A percentile compares a stretch with the other conserved stretches of the same genome.
Evolutionary conservation across 2,888 invertebrate species (phyloP).

Genomic region (Lochmaea capreae): DNA sequence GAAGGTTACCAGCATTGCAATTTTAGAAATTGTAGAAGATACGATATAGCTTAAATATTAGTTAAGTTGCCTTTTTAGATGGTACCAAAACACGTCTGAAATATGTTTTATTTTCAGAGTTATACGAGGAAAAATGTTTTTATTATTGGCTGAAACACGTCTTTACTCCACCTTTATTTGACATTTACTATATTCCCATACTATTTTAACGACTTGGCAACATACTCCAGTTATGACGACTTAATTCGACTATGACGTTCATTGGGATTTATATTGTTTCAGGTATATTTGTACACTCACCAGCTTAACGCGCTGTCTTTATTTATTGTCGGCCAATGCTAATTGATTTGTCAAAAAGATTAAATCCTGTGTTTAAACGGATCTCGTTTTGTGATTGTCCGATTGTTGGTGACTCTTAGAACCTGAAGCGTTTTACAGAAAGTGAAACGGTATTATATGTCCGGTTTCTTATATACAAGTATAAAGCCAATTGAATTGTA

Average conservation of each 20-base stretch:
- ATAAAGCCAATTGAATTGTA: neutral
- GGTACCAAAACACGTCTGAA: too few species aligned
- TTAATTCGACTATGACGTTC: neutral
- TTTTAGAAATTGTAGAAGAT: too few species aligned
- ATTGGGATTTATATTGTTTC: too few species aligned
- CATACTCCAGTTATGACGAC: neutral
- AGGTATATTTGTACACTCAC: neutral
- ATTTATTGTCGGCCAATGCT: neutral
- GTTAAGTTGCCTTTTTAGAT: too few species aligned
- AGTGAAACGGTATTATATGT: conserved; percentile 47
- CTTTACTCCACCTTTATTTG: too few species aligned
- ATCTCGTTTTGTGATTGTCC: conserved; percentile 29
- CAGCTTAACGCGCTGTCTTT: neutral
- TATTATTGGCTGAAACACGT: too few species aligned
- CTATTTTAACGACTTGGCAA: too few species aligned
- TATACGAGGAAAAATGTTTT: too few species aligned
- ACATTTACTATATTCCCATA: too few species aligned
- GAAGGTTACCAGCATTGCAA: too few species aligned
- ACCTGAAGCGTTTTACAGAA: conserved; percentile 41
- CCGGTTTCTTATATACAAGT: conserved; percentile 25
- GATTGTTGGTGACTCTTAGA: conserved; percentile 8
- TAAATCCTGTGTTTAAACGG: conserved; percentile 1
- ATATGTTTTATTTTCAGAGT: too few species aligned
- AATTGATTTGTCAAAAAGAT: conserved; percentile 4
- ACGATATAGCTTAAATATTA: too few species aligned